phyloP scores from a whole-genome alignment of 2,113 vertebrate genomes.

The Diphyllodes magnificus region DNA sequence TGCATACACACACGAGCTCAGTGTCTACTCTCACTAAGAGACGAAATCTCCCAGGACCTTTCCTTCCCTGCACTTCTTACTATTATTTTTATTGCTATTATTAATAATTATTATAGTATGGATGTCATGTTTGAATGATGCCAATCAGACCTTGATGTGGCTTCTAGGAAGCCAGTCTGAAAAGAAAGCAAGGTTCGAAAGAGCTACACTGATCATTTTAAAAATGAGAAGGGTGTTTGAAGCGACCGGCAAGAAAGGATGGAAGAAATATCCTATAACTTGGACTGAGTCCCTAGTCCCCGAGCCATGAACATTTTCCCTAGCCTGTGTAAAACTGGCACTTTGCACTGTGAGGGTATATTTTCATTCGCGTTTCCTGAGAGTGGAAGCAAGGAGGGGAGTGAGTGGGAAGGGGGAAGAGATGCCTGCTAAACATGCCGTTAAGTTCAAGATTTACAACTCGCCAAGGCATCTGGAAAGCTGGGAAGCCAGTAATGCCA shows the following conservation, averaged over 20 bases:
- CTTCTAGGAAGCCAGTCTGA: conserved; percentile 40
- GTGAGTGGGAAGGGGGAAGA: conserved; percentile 7
- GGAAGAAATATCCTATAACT: conserved; percentile 13
- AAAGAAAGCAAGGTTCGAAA: conserved; percentile 18
- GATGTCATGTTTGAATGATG: background rate
- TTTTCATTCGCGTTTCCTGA: conserved; percentile 9
- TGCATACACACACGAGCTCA: background rate
- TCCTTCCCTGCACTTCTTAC: background rate
- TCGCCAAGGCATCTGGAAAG: conserved; percentile 63
- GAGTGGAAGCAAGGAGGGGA: background rate
- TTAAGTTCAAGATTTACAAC: conserved; percentile 78
- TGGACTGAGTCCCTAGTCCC: background rate
- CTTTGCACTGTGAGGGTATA: background rate
- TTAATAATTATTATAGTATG: background rate
- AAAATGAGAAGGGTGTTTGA: background rate
- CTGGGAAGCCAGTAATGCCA: conserved; percentile 53
- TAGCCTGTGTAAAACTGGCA: background rate
- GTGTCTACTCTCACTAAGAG: background rate
- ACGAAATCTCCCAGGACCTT: background rate
- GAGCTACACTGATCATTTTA: background rate
- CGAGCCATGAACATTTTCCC: background rate
- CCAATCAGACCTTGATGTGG: conserved; percentile 19
- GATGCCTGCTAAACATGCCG: conserved; percentile 58
- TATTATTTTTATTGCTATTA: conserved; percentile 43
- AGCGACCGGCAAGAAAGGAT: background rate